Evolutionary conservation across 2,888 invertebrate species (phyloP).

Genomic region (Capitulum mitella): DNA sequence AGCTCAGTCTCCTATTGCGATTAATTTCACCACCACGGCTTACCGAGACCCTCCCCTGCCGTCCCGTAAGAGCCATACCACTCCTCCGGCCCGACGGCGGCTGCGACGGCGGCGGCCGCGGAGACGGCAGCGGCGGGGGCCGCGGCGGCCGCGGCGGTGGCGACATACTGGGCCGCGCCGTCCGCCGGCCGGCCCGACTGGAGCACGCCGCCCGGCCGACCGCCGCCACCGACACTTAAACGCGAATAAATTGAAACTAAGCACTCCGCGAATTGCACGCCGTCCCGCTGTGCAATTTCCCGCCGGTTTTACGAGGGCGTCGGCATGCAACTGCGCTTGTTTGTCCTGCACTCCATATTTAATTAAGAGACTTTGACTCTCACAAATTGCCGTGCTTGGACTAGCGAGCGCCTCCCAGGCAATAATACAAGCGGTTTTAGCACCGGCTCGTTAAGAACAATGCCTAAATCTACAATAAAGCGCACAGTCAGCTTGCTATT

Average conservation of each 20-base stretch:
- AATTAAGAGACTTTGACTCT: not conserved
- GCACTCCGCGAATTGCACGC: not conserved
- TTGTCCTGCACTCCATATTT: constrained; percentile 17
- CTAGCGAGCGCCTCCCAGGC: not conserved
- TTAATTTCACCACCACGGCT: no score
- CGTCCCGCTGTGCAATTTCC: not conserved
- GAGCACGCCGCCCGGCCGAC: no score
- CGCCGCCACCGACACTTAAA: not conserved
- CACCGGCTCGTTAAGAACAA: constrained; percentile 10
- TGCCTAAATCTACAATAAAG: constrained; percentile 13
- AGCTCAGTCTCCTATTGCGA: no score
- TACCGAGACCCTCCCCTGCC: no score
- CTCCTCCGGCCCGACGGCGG: no score
- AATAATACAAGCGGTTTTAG: not conserved
- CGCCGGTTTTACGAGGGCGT: not conserved
- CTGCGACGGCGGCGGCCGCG: no score
- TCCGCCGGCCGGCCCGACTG: no score
- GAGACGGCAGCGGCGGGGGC: no score
- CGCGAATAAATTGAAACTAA: not conserved
- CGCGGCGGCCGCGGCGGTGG: no score
- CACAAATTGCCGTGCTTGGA: constrained; percentile 11
- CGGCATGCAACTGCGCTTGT: not conserved
- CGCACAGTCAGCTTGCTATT: not conserved
- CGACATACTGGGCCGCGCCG: no score
- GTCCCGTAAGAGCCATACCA: no score